These are phyloP conservation scores for Platycheirus rosarum DNA, from an alignment of 2,888 invertebrate species.

Conservation along the genomic window DNA sequence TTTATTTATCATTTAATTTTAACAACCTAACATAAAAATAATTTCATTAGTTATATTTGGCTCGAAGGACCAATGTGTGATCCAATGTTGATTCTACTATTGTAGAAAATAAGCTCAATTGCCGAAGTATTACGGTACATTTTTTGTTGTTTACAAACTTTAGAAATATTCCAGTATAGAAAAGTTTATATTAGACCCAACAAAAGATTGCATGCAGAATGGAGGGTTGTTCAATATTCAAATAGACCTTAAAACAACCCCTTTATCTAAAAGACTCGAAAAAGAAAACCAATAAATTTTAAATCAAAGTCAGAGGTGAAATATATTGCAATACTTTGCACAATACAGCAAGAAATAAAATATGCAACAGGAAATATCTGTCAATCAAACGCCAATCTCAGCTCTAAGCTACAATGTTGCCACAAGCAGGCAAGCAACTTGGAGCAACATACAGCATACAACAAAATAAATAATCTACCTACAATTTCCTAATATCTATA, in stretches of 20 bases:
- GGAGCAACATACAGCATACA: not conserved
- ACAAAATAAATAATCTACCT: conserved; percentile 24
- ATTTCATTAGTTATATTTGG: too few species aligned
- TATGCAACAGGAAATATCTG: conserved; percentile 81
- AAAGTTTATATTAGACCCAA: too few species aligned
- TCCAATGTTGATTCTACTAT: too few species aligned
- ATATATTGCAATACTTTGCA: conserved; percentile 41
- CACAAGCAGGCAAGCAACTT: conserved; percentile 28
- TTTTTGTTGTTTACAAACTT: too few species aligned
- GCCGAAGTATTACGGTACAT: too few species aligned
- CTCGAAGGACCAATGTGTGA: too few species aligned
- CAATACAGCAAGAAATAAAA: conserved; percentile 76
- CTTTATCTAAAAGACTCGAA: not conserved
- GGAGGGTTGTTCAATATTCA: not conserved
- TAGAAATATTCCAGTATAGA: too few species aligned
- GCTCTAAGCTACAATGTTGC: conserved; percentile 61
- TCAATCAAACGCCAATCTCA: conserved; percentile 81
- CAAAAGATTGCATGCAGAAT: too few species aligned
- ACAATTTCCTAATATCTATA: conserved; percentile 44
- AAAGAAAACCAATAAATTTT: conserved; percentile 22
- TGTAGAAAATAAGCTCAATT: too few species aligned
- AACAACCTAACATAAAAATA: too few species aligned
- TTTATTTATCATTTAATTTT: too few species aligned
- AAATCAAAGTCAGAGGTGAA: conserved; percentile 22
- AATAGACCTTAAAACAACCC: not conserved